These are phyloP conservation scores for Zosterops borbonicus DNA, from an alignment of 2,113 vertebrate species.

Conservation along the genomic window DNA sequence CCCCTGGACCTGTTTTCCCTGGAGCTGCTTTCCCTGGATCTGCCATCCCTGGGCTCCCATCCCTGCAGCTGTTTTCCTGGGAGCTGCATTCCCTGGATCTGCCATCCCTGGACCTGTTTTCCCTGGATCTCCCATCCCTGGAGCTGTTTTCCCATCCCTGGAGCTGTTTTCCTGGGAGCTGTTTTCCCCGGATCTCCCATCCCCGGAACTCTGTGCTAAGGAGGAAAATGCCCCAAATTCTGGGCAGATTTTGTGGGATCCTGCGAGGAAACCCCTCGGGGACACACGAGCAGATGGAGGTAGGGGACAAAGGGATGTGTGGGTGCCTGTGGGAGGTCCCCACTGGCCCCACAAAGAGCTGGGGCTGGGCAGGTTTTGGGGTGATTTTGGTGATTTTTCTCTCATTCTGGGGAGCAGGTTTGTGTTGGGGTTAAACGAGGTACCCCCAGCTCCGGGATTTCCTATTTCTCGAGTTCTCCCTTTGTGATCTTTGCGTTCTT, in stretches of 20 bases:
- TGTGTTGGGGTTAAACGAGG: background rate
- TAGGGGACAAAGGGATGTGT: rapidly evolving
- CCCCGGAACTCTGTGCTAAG: too few species aligned
- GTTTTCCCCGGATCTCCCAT: background rate
- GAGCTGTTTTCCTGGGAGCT: background rate
- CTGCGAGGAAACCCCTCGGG: background rate
- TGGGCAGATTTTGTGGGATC: background rate
- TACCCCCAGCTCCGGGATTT: background rate
- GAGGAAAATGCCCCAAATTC: background rate
- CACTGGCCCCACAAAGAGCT: rapidly evolving
- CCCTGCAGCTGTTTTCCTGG: background rate
- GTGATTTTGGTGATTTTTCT: background rate
- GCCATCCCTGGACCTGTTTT: background rate
- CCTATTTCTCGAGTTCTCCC: background rate
- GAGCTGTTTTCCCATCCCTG: background rate
- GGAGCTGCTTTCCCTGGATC: background rate
- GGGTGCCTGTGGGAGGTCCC: background rate
- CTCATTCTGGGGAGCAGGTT: background rate
- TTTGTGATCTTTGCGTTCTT: background rate
- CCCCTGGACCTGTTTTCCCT: background rate
- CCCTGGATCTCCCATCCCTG: rapidly evolving
- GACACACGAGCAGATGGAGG: rapidly evolving
- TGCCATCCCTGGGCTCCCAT: background rate
- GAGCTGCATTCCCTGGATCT: too few species aligned
- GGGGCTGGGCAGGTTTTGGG: background rate